These are phyloP conservation scores for Takifugu ocellatus DNA, from an alignment of 2,797 vertebrate genomes.

Conservation along the genomic window DNA sequence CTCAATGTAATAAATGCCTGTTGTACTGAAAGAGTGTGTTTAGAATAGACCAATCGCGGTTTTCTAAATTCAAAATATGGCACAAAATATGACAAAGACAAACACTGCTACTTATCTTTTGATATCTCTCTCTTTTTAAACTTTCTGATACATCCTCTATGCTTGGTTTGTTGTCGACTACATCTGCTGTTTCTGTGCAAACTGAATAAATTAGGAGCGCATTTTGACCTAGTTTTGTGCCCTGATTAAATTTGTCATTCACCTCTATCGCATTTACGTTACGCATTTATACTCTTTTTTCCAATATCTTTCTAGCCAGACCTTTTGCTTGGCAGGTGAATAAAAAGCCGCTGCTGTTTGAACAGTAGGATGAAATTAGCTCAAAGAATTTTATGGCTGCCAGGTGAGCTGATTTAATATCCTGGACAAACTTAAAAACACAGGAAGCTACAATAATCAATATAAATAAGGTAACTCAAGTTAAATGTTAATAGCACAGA, in stretches of 20 bases:
- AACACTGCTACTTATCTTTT: no score
- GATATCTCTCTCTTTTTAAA: not conserved
- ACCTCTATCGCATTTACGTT: slow-evolving; percentile 1
- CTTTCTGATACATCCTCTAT: not conserved
- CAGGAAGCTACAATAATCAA: slow-evolving; percentile 10
- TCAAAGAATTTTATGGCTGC: slow-evolving; percentile 6
- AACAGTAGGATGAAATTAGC: slow-evolving; percentile 9
- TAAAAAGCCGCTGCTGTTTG: slow-evolving; percentile 19
- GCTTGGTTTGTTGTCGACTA: not conserved
- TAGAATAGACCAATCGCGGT: no score
- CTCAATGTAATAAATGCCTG: no score
- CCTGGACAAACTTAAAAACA: slow-evolving; percentile 13
- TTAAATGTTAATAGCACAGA: no score
- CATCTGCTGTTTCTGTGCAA: not conserved
- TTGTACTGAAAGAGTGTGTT: no score
- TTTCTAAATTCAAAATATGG: no score
- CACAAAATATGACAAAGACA: no score
- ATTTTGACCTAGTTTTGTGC: slow-evolving; percentile 30
- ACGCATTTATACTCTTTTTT: no score
- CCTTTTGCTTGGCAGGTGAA: not conserved
- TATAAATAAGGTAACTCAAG: no score
- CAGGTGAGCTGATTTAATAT: slow-evolving; percentile 35
- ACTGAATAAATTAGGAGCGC: slow-evolving; percentile 21
- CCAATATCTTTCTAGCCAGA: not conserved
- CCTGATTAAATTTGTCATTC: slow-evolving; percentile 16